A percentile compares a stretch with the other conserved stretches of the same genome.
phyloP scores from a whole-genome alignment of 1,140 invertebrate genomes.

The Chrysomallon squamiferum region DNA sequence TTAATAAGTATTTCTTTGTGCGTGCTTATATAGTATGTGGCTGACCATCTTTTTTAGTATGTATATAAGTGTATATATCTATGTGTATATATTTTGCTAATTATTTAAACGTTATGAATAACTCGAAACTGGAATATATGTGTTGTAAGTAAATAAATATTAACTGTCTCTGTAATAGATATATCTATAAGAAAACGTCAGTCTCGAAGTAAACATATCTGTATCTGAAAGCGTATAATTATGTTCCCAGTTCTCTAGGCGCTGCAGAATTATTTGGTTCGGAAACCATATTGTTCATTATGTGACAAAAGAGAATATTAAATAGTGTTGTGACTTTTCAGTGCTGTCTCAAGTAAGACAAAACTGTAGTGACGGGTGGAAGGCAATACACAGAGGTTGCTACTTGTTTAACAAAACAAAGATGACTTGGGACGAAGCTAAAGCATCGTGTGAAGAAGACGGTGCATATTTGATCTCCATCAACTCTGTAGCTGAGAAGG shows the following conservation, averaged over 20 bases:
- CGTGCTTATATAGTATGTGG: too few relatives aligned
- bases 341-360: background rate
- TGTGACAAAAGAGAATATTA: background rate
- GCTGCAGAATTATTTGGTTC: too few relatives aligned
- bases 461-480: conserved; percentile 27
- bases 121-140: too few relatives aligned
- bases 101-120: too few relatives aligned
- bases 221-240: background rate
- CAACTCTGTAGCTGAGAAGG: conserved; percentile 17
- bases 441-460: conserved; percentile 12
- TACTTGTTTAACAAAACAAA: conserved; percentile 14
- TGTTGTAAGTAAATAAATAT: too few relatives aligned
- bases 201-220: background rate
- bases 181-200: background rate
- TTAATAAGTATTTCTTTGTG: too few relatives aligned
- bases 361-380: conserved; percentile 13
- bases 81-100: too few relatives aligned
- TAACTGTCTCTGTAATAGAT: too few relatives aligned
- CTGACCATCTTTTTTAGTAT: too few relatives aligned
- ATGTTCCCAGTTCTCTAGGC: too few relatives aligned
- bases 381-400: conserved; percentile 23
- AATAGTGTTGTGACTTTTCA: background rate
- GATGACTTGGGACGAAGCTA: conserved; percentile 22
- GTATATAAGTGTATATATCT: too few relatives aligned
- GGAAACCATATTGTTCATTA: background rate